These are phyloP conservation scores for Ahaetulla prasina DNA, from an alignment of 2,113 vertebrate genomes.

Conservation along the genomic window DNA sequence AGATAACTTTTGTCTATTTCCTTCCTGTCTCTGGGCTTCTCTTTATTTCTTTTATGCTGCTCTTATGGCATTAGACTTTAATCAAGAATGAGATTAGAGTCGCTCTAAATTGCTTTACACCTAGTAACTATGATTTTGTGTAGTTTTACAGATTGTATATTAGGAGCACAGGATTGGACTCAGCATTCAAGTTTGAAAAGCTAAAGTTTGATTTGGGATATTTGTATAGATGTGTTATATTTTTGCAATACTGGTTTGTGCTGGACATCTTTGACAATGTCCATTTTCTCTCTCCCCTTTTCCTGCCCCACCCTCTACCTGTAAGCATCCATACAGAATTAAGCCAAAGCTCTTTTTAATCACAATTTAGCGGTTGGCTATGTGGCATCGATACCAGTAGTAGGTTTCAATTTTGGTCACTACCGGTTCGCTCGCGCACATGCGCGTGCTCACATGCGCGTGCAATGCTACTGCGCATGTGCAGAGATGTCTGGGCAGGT, in stretches of 20 bases:
- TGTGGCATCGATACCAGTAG: too few species aligned
- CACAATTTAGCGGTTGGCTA: not conserved
- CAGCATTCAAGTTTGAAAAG: not conserved
- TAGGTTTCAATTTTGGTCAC: too few species aligned
- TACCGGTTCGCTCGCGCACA: too few species aligned
- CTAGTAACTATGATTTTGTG: not conserved
- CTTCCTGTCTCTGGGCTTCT: not conserved
- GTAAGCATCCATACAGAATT: not conserved
- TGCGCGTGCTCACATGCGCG: too few species aligned
- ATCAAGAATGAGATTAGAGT: constrained; percentile 14
- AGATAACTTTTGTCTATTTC: constrained; percentile 28
- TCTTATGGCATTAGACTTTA: constrained; percentile 20
- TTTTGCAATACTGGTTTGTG: not conserved
- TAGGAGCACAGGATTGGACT: not conserved
- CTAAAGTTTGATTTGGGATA: not conserved
- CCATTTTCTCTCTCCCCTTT: not conserved
- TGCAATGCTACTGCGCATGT: too few species aligned
- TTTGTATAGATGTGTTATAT: not conserved
- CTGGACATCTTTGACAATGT: not conserved
- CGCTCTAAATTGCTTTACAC: not conserved
- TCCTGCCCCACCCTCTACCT: not conserved
- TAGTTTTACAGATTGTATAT: not conserved
- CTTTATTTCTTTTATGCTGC: constrained; percentile 35
- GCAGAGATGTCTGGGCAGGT: too few species aligned
- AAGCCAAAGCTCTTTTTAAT: not conserved